A percentile compares a stretch with the other conserved stretches of the same genome.
Evolutionary conservation across 2,797 vertebrate species (phyloP).

Genomic region (Luscinia luscinia): DNA sequence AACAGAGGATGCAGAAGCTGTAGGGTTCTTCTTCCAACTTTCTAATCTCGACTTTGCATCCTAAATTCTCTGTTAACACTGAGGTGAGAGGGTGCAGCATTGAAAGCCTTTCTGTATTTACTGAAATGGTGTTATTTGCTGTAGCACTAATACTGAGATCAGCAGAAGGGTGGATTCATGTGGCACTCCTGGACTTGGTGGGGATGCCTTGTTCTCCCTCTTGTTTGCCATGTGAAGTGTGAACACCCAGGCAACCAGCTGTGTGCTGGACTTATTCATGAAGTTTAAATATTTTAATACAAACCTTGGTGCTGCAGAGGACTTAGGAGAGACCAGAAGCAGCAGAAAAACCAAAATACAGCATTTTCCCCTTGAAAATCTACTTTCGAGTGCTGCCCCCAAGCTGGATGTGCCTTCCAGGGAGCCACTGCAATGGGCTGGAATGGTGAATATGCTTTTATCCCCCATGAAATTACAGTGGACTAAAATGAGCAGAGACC

Average conservation of each 20-base stretch:
- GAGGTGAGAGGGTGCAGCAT: not conserved
- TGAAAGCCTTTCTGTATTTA: not conserved
- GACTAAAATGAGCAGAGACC: not conserved
- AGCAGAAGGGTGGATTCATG: not conserved
- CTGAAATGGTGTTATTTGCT: not conserved
- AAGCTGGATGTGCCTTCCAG: not conserved
- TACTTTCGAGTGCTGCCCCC: not conserved
- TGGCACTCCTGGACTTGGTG: not conserved
- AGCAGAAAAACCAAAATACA: not conserved
- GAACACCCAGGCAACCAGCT: not conserved
- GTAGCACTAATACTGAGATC: accelerated
- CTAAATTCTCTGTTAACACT: not conserved
- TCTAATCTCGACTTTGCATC: accelerated
- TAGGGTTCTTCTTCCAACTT: not conserved
- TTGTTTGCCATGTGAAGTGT: not conserved
- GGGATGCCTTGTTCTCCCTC: not conserved
- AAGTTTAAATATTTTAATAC: slow-evolving; percentile 18
- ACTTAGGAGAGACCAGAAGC: not conserved
- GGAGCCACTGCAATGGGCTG: accelerated
- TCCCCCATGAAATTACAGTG: not conserved
- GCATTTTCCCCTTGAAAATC: not conserved
- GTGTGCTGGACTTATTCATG: not conserved
- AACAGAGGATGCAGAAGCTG: not conserved
- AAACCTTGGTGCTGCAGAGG: not conserved
- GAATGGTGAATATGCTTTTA: not conserved